Base-by-base conservation (phyloP, 2,888 invertebrate species). In the Ceraclea dissimilis region DNA sequence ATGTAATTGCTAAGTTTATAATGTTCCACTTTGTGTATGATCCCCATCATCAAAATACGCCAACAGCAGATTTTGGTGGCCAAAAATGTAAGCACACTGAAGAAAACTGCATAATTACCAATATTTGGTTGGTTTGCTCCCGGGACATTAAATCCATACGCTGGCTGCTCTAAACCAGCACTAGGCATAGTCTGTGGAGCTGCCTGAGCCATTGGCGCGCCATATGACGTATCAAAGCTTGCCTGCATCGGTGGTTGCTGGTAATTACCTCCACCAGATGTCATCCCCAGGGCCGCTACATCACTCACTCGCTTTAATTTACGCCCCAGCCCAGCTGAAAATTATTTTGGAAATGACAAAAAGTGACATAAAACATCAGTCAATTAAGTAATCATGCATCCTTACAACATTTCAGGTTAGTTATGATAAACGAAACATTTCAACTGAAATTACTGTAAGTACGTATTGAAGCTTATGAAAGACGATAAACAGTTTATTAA, bases 301-400 rank as follows among this genome's bases (percentile, higher is more conserved):
- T 86, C 86, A 65, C 83, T 84, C 13, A 86, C 85, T 49, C 85
- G 74, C 69, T 86, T 85, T 2, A 80, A 74, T 71, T 83, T 83
- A 50, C 81, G 75, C 17, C 70, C 71, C 60, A 72, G 60, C 10
- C 65, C 64, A 54, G 6, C 55, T 55, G 20, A n/a, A 46, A 26
- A 47, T 26, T 18, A 26, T n/a, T n/a, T n/a, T n/a, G n/a, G n/a
- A n/a, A n/a, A n/a, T n/a, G n/a, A n/a, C n/a, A 26, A 26, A 47
- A 68, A 71, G 21, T 69, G 69, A 61, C 75, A 76, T 75, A 60
- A 11, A 69, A 70, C 58, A 60, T 53, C 63, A 53, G 53, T 57
- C 52, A 60, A 26, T 26, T 26, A 26, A 26, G 26, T 26, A 26
- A n/a, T n/a, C n/a, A n/a, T n/a, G n/a, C n/a, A n/a, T n/a, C n/a